These are phyloP conservation scores for Chaenocephalus aceratus DNA, from an alignment of 2,113 vertebrate species.

Conservation along the genomic window DNA sequence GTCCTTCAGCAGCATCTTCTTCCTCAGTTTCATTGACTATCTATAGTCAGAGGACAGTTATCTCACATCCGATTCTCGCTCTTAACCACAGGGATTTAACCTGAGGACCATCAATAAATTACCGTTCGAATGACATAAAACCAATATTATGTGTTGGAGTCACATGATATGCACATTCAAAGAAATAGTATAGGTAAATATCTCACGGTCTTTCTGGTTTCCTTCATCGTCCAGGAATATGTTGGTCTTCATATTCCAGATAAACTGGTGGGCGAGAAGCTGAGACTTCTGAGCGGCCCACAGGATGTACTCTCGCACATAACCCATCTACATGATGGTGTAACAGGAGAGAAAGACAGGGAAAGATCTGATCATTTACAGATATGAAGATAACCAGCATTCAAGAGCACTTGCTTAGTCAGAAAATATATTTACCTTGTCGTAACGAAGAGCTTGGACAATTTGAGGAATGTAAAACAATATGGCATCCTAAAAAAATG, in stretches of 20 bases:
- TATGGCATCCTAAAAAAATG: conserved; percentile 90
- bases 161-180: too few species aligned
- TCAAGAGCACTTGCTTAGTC: background rate
- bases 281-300: conserved; percentile 97
- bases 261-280: conserved; percentile 96
- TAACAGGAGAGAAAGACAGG: background rate
- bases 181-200: background rate
- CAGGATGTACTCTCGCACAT: conserved; percentile 95
- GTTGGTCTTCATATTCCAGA: conserved; percentile 99
- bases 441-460: conserved; percentile 95
- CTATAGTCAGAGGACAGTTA: too few species aligned
- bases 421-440: conserved; percentile 88
- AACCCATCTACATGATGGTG: conserved; percentile 89
- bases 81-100: too few species aligned
- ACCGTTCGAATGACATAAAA: too few species aligned
- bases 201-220: conserved; percentile 94
- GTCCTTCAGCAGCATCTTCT: too few species aligned
- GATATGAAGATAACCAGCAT: background rate
- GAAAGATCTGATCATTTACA: background rate
- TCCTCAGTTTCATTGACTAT: too few species aligned
- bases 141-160: too few species aligned
- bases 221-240: conserved; percentile 94
- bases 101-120: too few species aligned
- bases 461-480: conserved; percentile 99
- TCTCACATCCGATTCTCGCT: too few species aligned